phyloP scores from a whole-genome alignment of 1,140 invertebrate species.

The Probaryconus sp. region DNA sequence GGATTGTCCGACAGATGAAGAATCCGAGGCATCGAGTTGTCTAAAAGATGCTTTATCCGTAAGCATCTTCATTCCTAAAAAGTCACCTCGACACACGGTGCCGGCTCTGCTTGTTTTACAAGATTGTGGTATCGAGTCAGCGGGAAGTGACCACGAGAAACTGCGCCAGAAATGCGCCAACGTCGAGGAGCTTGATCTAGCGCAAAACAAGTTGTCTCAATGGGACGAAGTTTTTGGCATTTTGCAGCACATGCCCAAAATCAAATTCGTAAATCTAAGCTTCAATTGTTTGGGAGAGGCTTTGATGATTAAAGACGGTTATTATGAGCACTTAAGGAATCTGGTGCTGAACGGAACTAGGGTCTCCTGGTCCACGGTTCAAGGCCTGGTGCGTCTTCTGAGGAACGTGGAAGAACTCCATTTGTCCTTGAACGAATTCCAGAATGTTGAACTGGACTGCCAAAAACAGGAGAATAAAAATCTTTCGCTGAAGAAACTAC shows the following conservation, averaged over 20 bases:
- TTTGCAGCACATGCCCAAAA: slow-evolving; percentile 89
- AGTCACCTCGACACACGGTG: slow-evolving; percentile 86
- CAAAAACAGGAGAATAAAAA: slow-evolving; percentile 78
- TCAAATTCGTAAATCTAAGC: slow-evolving; percentile 94
- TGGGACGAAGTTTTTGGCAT: slow-evolving; percentile 93
- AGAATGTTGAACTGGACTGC: slow-evolving; percentile 82
- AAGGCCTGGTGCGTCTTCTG: slow-evolving; percentile 85
- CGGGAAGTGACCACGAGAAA: slow-evolving; percentile 86
- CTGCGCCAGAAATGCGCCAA: slow-evolving; percentile 89
- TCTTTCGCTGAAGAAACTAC: slow-evolving; percentile 84
- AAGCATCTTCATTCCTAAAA: slow-evolving; percentile 90
- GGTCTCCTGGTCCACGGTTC: slow-evolving; percentile 90
- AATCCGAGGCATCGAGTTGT: slow-evolving; percentile 75
- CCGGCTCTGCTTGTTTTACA: slow-evolving; percentile 92
- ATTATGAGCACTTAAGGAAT: slow-evolving; percentile 84
- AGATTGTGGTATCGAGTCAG: slow-evolving; percentile 91
- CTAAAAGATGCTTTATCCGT: slow-evolving; percentile 82
- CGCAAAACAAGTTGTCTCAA: slow-evolving; percentile 90
- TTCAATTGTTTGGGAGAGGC: slow-evolving; percentile 89
- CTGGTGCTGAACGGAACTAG: slow-evolving; percentile 92
- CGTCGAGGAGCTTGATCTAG: slow-evolving; percentile 93
- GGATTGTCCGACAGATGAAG: slow-evolving; percentile 79
- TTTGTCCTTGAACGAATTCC: slow-evolving; percentile 92
- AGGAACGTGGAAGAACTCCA: slow-evolving; percentile 92
- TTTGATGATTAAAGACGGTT: slow-evolving; percentile 77